A percentile compares a stretch with the other conserved stretches of the same genome.
Evolutionary conservation across 2,797 vertebrate species (phyloP).

Genomic region (Pangasius sanitwongsei): DNA sequence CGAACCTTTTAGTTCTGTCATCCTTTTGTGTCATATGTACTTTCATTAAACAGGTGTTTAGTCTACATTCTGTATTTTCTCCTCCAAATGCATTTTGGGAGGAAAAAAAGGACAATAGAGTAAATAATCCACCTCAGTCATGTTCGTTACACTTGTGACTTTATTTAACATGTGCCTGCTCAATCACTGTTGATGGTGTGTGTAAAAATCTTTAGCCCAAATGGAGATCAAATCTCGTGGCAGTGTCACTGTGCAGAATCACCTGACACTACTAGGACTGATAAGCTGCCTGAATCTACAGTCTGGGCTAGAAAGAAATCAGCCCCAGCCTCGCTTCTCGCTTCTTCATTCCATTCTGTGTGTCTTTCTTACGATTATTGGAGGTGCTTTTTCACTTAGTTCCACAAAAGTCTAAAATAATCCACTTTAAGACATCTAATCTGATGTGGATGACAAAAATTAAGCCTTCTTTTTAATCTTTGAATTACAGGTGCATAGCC

Average conservation of each 20-base stretch:
- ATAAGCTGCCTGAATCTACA: background rate
- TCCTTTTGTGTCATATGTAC: background rate
- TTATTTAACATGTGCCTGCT: background rate
- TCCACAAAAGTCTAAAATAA: background rate
- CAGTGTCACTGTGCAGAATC: background rate
- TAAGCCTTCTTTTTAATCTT: background rate
- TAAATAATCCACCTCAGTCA: background rate
- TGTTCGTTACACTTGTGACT: background rate
- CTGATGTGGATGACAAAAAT: background rate
- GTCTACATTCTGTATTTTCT: background rate
- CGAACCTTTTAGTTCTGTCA: background rate
- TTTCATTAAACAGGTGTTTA: background rate
- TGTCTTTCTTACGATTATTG: background rate
- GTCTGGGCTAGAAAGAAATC: background rate
- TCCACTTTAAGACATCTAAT: background rate
- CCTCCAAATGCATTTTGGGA: background rate
- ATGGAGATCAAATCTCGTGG: background rate
- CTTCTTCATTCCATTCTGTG: background rate
- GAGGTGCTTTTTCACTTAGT: background rate
- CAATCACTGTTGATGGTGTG: background rate
- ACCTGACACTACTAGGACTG: background rate
- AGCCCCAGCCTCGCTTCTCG: background rate
- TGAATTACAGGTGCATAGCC: background rate
- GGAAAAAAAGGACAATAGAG: background rate
- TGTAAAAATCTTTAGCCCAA: background rate